Conservation (phyloP, 2,797 vertebrate genomes). For the Hydrolagus colliei region DNA sequence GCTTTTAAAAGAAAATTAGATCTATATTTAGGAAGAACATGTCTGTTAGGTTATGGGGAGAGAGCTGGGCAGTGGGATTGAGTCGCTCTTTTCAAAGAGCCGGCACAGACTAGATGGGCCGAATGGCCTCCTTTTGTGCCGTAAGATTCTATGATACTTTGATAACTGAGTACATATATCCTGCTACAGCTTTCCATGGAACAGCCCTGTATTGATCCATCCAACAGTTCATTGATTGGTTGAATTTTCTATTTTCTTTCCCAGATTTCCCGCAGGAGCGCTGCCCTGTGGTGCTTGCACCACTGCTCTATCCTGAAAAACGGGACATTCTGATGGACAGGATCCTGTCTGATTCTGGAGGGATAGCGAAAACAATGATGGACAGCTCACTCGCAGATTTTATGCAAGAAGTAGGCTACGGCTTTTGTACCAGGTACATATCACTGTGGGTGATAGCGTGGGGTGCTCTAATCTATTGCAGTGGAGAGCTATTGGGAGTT, state of each 20-base stretch:
- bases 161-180: too few species aligned
- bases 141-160: too few species aligned
- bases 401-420: slow-evolving; percentile 99
- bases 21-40: too few species aligned
- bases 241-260: slow-evolving; percentile 22
- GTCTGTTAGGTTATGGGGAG: too few species aligned
- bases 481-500: neutral
- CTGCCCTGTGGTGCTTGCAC: slow-evolving; percentile 99
- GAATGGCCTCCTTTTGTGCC: too few species aligned
- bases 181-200: too few species aligned
- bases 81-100: too few species aligned
- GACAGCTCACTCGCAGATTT: slow-evolving; percentile 98
- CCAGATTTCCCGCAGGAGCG: slow-evolving; percentile 98
- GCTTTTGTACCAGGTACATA: slow-evolving; percentile 88
- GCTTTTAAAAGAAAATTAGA: too few species aligned
- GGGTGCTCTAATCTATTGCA: too few species aligned
- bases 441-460: too few species aligned
- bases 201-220: neutral
- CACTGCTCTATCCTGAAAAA: slow-evolving; percentile 99
- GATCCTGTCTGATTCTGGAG: slow-evolving; percentile 98
- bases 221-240: neutral
- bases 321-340: slow-evolving; percentile 99
- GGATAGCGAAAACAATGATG: slow-evolving; percentile 99
- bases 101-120: too few species aligned
- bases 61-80: too few species aligned